Conservation (phyloP, 2,113 vertebrate species). For the Mesembrinibis cayennensis region DNA sequence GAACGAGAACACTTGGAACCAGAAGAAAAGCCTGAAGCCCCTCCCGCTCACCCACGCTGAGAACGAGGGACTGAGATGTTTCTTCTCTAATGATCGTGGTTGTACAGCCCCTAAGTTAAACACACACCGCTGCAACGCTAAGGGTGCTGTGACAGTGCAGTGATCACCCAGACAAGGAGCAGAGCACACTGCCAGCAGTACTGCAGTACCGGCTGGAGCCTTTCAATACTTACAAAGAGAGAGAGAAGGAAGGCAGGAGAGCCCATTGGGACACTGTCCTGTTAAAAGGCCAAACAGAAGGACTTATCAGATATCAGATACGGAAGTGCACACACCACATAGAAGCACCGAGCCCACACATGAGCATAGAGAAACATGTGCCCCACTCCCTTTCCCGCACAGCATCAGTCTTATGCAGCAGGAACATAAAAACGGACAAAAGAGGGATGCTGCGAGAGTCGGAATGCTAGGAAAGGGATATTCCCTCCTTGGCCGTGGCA, state of each 20-base stretch:
- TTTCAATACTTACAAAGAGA: constrained; percentile 99
- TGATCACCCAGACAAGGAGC: constrained; percentile 52
- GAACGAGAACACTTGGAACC: constrained; percentile 38
- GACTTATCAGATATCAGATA: constrained; percentile 77
- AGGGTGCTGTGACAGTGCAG: constrained; percentile 41
- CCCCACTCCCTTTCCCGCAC: neutral
- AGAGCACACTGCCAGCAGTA: constrained; percentile 50
- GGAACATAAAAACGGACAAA: constrained; percentile 57
- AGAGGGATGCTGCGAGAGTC: constrained; percentile 48
- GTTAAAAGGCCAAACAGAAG: constrained; percentile 96
- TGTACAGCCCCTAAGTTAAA: constrained; percentile 8
- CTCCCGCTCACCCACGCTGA: constrained; percentile 33
- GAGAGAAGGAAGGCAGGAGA: constrained; percentile 99
- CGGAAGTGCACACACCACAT: constrained; percentile 69
- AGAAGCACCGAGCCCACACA: constrained; percentile 72
- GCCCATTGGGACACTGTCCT: constrained; percentile 99
- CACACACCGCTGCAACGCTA: neutral
- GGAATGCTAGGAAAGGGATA: constrained; percentile 46
- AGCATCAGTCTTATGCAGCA: constrained; percentile 21
- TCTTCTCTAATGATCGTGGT: neutral
- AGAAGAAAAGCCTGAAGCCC: constrained; percentile 36
- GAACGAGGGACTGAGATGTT: neutral
- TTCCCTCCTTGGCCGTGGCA: neutral
- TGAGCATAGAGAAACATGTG: constrained; percentile 66
- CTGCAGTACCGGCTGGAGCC: constrained; percentile 66